Evolutionary conservation across 2,113 vertebrate species (phyloP), one percentile per base, ranked within the genome.

Genomic region (Aleadryas rufinucha): DNA sequence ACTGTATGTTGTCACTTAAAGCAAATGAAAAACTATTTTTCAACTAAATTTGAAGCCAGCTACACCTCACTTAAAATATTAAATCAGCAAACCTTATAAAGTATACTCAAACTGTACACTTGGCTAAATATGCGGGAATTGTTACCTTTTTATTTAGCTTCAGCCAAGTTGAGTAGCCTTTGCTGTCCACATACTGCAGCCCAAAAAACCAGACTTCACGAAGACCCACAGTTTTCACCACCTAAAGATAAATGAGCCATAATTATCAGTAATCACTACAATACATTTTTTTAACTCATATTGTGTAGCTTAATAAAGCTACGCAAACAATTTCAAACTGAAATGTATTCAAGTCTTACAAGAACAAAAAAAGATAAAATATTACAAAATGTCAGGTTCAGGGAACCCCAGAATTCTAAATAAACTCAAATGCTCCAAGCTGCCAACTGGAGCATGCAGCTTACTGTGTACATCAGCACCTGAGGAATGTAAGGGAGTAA

Each of bases 151-250:
- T 99, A 96, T 99, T 99, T 90, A 99, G 98, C 95, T 99, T 99
- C 84, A 99, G 98, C 99, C 99, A 99, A 16, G 99, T 99, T 94
- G 97, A 98, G 95, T 99, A 99, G 85, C 99, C 99, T 98, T 99
- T 99, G 94, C 99, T 99, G 98, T 99, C 99, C 91, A 99, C 98
- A 70, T 99, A 99, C 96, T 99, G 99, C 11, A 99, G 98, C 50
- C 99, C 99, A 95, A 99, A 99, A 98, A 99, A 99, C 99, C 99
- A 99, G 44, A 99, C 99, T 95, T 99, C 99, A 93, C 99, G 98
- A 59, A 99, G 98, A 45, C 99, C 99, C 96, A 99, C 99, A 7
- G 99, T 99, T 98, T 99, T 99, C 91, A 99, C 99, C 96, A 99
- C 99, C 99, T 99, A 85, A 78, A 96, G 93, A 91, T 44, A 93